These are phyloP conservation scores for Hemibagrus wyckioides DNA, from an alignment of 2,113 vertebrate genomes.

Conservation along the genomic window DNA sequence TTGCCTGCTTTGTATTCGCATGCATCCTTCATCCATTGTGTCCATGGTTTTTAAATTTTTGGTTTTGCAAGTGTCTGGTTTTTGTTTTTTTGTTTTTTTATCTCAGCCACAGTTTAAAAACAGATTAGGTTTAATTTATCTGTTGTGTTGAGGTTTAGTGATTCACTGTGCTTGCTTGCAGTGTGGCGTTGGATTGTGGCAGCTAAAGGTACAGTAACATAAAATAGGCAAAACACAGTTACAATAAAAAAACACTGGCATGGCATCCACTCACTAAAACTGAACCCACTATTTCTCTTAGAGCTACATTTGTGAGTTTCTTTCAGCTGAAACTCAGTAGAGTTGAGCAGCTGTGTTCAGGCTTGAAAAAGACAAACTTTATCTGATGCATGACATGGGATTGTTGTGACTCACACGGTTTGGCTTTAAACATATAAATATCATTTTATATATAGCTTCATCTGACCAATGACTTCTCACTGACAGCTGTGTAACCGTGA, in stretches of 20 bases:
- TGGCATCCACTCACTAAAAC: background rate
- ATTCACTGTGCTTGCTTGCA: conserved; percentile 20
- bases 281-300: background rate
- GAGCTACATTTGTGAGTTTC: background rate
- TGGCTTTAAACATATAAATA: background rate
- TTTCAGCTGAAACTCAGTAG: background rate
- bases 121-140: background rate
- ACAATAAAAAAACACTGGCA: background rate
- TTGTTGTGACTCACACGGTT: background rate
- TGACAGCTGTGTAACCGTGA: background rate
- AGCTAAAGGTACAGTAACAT: conserved; percentile 30
- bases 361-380: background rate
- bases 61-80: background rate
- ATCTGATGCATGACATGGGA: background rate
- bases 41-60: background rate
- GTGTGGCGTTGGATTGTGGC: conserved; percentile 29
- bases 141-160: background rate
- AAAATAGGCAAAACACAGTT: background rate
- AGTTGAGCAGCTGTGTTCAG: background rate
- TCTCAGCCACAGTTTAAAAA: background rate
- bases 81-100: background rate
- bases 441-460: background rate
- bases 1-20: background rate
- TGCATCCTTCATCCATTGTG: background rate
- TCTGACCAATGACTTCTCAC: background rate